phyloP scores from a whole-genome alignment of 2,797 vertebrate genomes.

The Poecile montanus region DNA sequence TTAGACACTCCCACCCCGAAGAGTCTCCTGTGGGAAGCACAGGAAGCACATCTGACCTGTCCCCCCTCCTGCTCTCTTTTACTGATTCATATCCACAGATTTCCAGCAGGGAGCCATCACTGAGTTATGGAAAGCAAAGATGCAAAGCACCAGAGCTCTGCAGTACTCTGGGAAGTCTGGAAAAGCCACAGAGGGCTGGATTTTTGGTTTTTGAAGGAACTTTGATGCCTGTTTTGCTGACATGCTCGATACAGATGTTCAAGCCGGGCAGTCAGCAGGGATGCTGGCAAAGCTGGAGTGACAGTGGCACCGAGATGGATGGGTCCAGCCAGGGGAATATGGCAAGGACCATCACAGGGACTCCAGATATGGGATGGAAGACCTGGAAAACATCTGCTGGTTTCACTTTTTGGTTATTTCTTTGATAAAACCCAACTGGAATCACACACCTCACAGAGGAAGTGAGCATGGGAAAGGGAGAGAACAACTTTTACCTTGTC shows the following conservation, averaged over 20 bases:
- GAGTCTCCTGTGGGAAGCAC: neutral
- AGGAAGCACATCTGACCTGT: neutral
- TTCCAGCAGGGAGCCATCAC: neutral
- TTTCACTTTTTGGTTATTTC: neutral
- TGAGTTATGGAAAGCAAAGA: conserved; percentile 5
- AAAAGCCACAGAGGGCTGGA: neutral
- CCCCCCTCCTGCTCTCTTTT: neutral
- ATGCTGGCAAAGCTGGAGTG: neutral
- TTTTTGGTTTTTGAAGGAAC: neutral
- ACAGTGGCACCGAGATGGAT: neutral
- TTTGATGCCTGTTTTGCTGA: conserved; percentile 45
- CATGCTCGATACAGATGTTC: neutral
- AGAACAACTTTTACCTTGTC: neutral
- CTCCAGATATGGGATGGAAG: neutral
- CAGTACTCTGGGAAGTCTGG: neutral
- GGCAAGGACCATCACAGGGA: neutral
- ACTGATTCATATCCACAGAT: neutral
- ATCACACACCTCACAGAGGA: neutral
- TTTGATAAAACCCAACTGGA: neutral
- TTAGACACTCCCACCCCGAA: neutral
- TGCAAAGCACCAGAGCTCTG: neutral
- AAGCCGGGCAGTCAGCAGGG: neutral
- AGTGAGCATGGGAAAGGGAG: fast-evolving
- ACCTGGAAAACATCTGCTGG: neutral
- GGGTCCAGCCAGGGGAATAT: neutral